These are phyloP conservation scores for Aleiodes testaceus DNA, from an alignment of 2,888 invertebrate genomes.

Conservation along the genomic window DNA sequence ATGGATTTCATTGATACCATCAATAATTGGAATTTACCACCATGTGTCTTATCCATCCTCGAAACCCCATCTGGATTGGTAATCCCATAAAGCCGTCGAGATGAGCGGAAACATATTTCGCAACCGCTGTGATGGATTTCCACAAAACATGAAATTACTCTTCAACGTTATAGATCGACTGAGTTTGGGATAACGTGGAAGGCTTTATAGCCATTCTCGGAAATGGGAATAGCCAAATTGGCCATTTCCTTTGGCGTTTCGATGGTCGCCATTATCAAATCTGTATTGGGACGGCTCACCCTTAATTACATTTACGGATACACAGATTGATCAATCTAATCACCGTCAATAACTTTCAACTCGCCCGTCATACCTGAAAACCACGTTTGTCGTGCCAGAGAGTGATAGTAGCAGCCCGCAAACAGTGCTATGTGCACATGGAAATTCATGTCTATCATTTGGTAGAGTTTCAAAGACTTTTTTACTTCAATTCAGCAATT, in stretches of 20 bases:
- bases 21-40: too few species aligned
- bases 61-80: not conserved
- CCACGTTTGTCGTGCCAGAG: too few species aligned
- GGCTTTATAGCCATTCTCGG: not conserved
- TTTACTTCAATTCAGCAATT: too few species aligned
- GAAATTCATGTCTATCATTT: too few species aligned
- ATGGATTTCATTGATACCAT: too few species aligned
- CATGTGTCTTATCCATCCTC: not conserved
- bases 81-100: not conserved
- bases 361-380: too few species aligned
- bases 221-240: conserved; percentile 2
- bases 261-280: not conserved
- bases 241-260: conserved; percentile 23
- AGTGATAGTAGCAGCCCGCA: too few species aligned
- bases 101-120: not conserved
- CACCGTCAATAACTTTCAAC: not conserved
- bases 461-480: too few species aligned
- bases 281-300: not conserved
- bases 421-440: too few species aligned
- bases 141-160: too few species aligned
- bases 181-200: not conserved
- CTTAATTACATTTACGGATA: conserved; percentile 7
- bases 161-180: too few species aligned
- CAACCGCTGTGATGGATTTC: not conserved
- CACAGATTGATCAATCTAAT: not conserved